These are phyloP conservation scores for Leptopilina drosophilae DNA, from an alignment of 2,888 invertebrate genomes.

Conservation along the genomic window DNA sequence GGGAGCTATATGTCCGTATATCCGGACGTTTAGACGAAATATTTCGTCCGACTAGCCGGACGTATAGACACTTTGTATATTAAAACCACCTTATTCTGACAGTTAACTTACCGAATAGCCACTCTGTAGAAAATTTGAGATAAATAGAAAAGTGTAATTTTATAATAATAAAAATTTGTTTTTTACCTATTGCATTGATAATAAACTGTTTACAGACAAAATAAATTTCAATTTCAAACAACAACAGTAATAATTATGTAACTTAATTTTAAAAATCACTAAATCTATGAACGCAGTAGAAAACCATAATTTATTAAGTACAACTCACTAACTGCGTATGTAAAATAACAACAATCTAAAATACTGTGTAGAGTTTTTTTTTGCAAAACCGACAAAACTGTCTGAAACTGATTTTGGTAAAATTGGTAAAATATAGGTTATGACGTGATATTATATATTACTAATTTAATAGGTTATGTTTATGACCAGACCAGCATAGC, in stretches of 20 bases:
- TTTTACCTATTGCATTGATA: not conserved
- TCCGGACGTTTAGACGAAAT: too few relatives aligned
- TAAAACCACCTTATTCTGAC: too few relatives aligned
- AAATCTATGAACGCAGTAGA: not conserved
- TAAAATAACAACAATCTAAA: not conserved
- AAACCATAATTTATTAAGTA: not conserved
- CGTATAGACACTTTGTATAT: too few relatives aligned
- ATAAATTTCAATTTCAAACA: not conserved
- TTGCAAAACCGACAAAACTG: not conserved
- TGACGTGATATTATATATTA: too few relatives aligned
- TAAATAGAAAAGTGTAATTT: not conserved
- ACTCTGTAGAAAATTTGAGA: not conserved
- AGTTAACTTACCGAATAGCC: too few relatives aligned
- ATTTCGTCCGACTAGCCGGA: too few relatives aligned
- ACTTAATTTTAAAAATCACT: not conserved
- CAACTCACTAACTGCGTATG: not conserved
- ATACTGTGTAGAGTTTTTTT: not conserved
- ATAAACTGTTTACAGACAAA: not conserved
- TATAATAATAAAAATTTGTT: not conserved
- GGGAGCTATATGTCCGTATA: too few relatives aligned
- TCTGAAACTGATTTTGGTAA: too few relatives aligned
- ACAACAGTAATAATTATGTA: slow-evolving; percentile 1
- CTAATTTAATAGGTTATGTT: too few relatives aligned
- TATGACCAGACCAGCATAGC: too few relatives aligned
- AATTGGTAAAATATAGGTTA: too few relatives aligned